A percentile compares a stretch with the other conserved stretches of the same genome.
These are phyloP conservation scores for Aleiodes leptofemur DNA, from an alignment of 2,888 invertebrate species.

Conservation along the genomic window DNA sequence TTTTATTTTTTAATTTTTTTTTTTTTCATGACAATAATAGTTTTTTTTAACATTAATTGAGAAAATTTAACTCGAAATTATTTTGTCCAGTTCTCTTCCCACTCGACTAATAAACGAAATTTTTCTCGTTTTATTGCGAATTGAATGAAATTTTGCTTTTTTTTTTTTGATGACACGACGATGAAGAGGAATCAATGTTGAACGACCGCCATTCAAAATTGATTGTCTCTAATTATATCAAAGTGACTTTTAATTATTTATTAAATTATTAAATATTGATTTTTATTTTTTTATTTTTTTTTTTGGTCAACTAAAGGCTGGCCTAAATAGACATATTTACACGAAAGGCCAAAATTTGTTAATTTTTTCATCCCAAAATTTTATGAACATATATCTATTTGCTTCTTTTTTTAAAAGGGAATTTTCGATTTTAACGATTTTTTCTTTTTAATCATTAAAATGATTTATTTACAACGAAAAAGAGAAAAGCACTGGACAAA, in stretches of 20 bases:
- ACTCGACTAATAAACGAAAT: too few species aligned
- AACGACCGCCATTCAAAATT: conserved; percentile 68
- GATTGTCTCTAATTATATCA: conserved; percentile 56
- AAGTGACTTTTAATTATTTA: neutral
- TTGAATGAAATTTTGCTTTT: neutral
- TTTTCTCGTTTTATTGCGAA: too few species aligned
- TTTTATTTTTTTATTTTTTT: neutral
- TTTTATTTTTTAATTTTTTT: conserved; percentile 57
- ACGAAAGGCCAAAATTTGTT: conserved; percentile 64
- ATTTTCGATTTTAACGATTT: conserved; percentile 31
- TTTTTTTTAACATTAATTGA: conserved; percentile 53
- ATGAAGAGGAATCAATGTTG: conserved; percentile 62
- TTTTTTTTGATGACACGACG: conserved; percentile 44
- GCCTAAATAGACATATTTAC: conserved; percentile 72
- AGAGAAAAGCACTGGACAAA: conserved; percentile 26
- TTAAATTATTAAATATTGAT: too few species aligned
- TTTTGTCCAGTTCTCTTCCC: conserved; percentile 44
- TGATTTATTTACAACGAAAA: conserved; percentile 18
- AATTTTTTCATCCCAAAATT: conserved; percentile 40
- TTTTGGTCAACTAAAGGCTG: conserved; percentile 48
- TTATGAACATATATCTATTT: conserved; percentile 10
- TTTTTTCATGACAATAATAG: conserved; percentile 58
- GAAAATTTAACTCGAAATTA: conserved; percentile 5
- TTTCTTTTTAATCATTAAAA: too few species aligned
- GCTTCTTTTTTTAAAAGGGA: conserved; percentile 45